Evolutionary conservation across 2,797 vertebrate genomes (phyloP), one percentile per base, ranked within the genome.

Genomic region (Sternotherus odoratus): DNA sequence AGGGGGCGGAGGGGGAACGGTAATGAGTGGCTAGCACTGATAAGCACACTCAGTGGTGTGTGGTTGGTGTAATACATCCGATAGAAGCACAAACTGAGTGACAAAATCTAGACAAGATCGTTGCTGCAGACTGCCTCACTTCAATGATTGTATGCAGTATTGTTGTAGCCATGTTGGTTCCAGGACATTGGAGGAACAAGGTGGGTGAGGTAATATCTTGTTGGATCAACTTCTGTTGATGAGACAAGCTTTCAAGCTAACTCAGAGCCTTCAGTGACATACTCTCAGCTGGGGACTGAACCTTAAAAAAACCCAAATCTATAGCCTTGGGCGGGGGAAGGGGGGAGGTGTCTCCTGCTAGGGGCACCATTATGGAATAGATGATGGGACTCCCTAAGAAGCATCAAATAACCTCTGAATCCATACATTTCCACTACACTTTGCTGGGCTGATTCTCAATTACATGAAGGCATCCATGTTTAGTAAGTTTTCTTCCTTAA

Each of bases 401-500:
- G 12, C n/a, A 66, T 66, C 60, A 36, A 19, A 66, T 21, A 43
- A 72, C 36, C 23, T 72, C 19, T 43, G 21, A 19, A 72, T 72
- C 36, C 36, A 63, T 33, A 63, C 66, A 43, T 36, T 26, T 72
- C 66, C 36, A 72, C 23, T 43, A 43, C 6, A 43, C 23, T 72
- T 19, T 72, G 36, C 21, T 39, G 36, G 36, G 36, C 66, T 39
- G 66, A 24, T 39, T 72, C 36, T 72, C 39, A 72, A 24, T 72
- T 72, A 72, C 23, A 43, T 36, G 24, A 72, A 24, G 36, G 36
- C 12, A 26, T 78, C 50, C 60, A 26, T 10, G 63, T 91, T 82
- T 56, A 87, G 48, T 0, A 0, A 74, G 12, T 69, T 30, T 48
- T 39, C 53, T 2, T 53, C 10, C 57, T 66, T 83, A 30, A 39